These are phyloP conservation scores for Cantharis flavilabris DNA, from an alignment of 2,888 invertebrate species.

Conservation along the genomic window DNA sequence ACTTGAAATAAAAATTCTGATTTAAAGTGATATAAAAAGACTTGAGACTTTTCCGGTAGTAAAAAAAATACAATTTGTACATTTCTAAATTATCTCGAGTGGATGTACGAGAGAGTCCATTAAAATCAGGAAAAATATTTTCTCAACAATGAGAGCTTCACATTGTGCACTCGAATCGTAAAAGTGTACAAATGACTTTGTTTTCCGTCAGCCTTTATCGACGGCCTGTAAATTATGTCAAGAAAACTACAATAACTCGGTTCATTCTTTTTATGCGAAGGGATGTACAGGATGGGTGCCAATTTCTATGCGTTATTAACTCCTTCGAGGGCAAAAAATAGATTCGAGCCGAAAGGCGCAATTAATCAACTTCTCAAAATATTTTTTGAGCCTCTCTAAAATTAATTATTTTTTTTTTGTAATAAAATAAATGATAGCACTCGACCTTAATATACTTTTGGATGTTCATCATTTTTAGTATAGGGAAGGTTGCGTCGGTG, in stretches of 20 bases:
- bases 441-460: not conserved
- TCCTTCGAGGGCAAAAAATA: not conserved
- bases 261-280: not conserved
- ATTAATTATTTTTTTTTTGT: not conserved
- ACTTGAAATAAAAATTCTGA: not conserved
- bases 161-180: conserved; percentile 9
- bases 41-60: not conserved
- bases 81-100: not conserved
- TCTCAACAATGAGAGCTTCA: conserved; percentile 3
- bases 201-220: conserved; percentile 20
- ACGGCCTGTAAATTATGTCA: conserved; percentile 5
- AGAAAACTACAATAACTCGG: conserved; percentile 1
- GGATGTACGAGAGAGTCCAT: not conserved
- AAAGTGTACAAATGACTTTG: conserved; percentile 17
- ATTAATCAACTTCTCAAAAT: not conserved
- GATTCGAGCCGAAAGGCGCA: not conserved
- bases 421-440: not conserved
- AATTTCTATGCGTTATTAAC: not conserved
- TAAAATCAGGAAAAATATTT: conserved; percentile 15
- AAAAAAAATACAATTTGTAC: not conserved
- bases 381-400: not conserved
- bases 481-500: not conserved
- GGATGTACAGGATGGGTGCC: not conserved
- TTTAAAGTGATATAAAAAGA: not conserved
- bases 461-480: not conserved